Conservation (phyloP, 2,888 invertebrate species). For the Amorpha juglandis region DNA sequence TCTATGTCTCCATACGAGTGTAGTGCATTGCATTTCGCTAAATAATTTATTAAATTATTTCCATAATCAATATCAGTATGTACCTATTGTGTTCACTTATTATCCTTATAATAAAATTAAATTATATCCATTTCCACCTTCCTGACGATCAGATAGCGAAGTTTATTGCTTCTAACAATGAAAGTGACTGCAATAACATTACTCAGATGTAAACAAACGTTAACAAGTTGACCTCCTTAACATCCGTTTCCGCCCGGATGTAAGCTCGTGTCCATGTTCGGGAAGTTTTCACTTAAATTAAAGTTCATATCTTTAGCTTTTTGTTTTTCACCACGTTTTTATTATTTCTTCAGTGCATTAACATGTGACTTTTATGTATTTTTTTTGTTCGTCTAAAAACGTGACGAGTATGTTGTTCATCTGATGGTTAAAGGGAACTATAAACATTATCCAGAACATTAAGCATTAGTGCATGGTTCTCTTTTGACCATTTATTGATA, state of each 20-base stretch:
- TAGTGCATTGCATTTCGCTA: too few relatives aligned
- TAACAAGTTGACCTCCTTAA: conserved; percentile 17
- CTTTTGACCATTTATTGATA: too few relatives aligned
- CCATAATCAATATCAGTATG: too few relatives aligned
- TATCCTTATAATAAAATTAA: neutral
- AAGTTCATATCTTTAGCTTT: neutral
- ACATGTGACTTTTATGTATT: too few relatives aligned
- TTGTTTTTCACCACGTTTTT: neutral
- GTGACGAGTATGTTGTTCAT: too few relatives aligned
- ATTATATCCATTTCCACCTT: conserved; percentile 1
- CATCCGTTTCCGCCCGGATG: conserved; percentile 17
- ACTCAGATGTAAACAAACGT: conserved; percentile 1
- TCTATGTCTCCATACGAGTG: too few relatives aligned
- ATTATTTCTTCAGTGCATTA: neutral
- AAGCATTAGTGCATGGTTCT: too few relatives aligned
- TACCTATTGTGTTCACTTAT: neutral
- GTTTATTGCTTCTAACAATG: neutral
- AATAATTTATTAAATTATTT: too few relatives aligned
- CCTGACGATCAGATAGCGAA: neutral
- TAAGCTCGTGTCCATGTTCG: conserved; percentile 1
- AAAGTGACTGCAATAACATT: neutral
- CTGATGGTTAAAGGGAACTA: too few relatives aligned
- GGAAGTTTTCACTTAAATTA: conserved; percentile 5
- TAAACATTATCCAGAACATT: too few relatives aligned
- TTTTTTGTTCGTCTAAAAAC: too few relatives aligned